Evolutionary conservation across 1,140 invertebrate species (phyloP), one percentile per base, ranked within the genome.

Genomic region (Zaprionus tsacasi): DNA sequence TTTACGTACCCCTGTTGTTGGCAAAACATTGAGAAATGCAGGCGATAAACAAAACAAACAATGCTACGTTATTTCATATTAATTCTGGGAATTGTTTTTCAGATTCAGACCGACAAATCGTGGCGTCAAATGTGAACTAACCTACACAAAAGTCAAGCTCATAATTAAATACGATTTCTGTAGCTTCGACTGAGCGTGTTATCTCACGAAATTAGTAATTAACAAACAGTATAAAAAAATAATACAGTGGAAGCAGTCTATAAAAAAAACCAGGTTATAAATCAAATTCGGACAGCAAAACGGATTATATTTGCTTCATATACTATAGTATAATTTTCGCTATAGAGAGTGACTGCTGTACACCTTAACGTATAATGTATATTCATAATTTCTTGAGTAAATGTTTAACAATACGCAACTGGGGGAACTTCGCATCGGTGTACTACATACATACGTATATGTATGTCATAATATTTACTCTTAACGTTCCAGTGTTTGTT

Each of bases 331-430:
- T 30, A 15, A 15, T 0, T 6, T 15, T 45, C 40, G n/a, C 3
- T 45, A 45, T 15, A 17, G 40, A 7, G n/a, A 45, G n/a, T 8
- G 40, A 45, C 6, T 0, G 2, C n/a, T 2, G 40, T 45, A 15
- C 0, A n/a, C 6, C 38, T 40, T n/a, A 40, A 25, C 6, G 35
- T 50, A 15, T 10, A 15, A 7, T 33, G 27, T 35, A 8, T 54
- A 30, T 64, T 55, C n/a, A 25, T 64, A 25, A 64, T 17, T 64
- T 55, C 54, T 64, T 64, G 21, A 27, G 6, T 8, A 13, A 38
- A 38, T 38, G 38, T 55, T 55, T 55, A 54, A 5, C 7, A 64
- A 64, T 52, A 10, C n/a, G 48, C 7, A 45, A 15, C 6, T 45
- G 40, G n/a, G 40, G 40, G 40, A 45, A 45, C n/a, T 45, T 40